Conservation (phyloP, 2,797 vertebrate species). For the Remorina albescens region DNA sequence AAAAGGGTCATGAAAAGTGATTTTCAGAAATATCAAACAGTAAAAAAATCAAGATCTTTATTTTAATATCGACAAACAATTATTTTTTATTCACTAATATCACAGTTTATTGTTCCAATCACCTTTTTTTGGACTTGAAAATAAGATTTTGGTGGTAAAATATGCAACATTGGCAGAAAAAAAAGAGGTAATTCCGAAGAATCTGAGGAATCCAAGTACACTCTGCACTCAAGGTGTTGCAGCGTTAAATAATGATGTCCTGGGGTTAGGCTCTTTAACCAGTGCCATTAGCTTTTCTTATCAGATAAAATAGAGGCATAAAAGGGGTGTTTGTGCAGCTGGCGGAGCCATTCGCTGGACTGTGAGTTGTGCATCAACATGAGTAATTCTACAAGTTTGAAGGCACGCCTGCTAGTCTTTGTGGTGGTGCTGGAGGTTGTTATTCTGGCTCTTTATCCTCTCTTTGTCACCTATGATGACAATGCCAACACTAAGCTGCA, state of each 20-base stretch:
- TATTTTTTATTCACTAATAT: no score
- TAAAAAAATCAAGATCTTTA: neutral
- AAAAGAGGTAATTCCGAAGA: conserved; percentile 7
- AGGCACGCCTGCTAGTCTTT: conserved; percentile 75
- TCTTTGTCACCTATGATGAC: conserved; percentile 84
- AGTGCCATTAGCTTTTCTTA: conserved; percentile 60
- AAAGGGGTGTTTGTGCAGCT: conserved; percentile 31
- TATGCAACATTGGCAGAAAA: no score
- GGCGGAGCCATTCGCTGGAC: conserved; percentile 1
- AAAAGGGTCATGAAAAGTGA: neutral
- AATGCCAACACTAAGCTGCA: conserved; percentile 56
- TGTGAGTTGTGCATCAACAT: conserved; percentile 49
- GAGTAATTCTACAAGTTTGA: conserved; percentile 63
- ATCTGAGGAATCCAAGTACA: conserved; percentile 54
- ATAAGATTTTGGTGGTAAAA: no score
- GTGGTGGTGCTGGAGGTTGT: conserved; percentile 79
- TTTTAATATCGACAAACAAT: no score
- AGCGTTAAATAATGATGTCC: conserved; percentile 26
- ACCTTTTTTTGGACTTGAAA: no score
- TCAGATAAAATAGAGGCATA: conserved; percentile 65
- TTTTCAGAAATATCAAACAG: neutral
- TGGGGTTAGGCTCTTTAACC: conserved; percentile 30
- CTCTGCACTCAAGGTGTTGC: conserved; percentile 5
- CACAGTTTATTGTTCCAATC: no score
- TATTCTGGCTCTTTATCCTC: conserved; percentile 79